phyloP scores from a whole-genome alignment of 2,797 vertebrate species.

The Semaprochilodus insignis region DNA sequence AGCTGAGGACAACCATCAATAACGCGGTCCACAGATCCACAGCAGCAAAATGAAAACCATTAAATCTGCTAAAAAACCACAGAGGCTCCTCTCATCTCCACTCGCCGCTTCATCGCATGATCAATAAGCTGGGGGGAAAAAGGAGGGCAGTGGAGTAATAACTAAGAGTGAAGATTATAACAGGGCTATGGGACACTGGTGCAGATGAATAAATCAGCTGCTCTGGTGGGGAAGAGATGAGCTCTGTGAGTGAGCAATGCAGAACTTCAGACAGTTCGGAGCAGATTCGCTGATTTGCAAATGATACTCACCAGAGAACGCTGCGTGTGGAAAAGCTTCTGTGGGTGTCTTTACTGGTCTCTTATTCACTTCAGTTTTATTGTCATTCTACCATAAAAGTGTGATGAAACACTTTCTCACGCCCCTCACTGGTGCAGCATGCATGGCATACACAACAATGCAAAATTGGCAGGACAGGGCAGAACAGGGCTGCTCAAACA shows the following conservation, averaged over 20 bases:
- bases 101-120: constrained; percentile 51
- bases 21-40: constrained; percentile 44
- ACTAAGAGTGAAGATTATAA: constrained; percentile 54
- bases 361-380: background rate
- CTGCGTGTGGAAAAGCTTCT: background rate
- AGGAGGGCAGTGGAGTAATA: constrained; percentile 49
- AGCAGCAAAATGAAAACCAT: constrained; percentile 58
- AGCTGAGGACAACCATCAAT: constrained; percentile 52
- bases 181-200: constrained; percentile 38
- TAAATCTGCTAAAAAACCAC: constrained; percentile 50
- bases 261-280: constrained; percentile 15
- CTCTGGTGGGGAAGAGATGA: constrained; percentile 5
- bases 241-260: constrained; percentile 20
- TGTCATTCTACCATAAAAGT: background rate
- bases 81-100: constrained; percentile 38
- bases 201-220: constrained; percentile 39
- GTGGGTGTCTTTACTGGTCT: background rate
- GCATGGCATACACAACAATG: too few relatives aligned
- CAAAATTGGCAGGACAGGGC: too few relatives aligned
- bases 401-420: too few relatives aligned
- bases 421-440: too few relatives aligned
- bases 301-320: background rate
- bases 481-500: too few relatives aligned
- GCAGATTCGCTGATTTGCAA: background rate
- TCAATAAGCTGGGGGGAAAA: constrained; percentile 45